Percentiles rank a stretch among this genome's conserved stretches.
Conservation (phyloP, 2,797 vertebrate species). For the Pseudochirops corinnae region DNA sequence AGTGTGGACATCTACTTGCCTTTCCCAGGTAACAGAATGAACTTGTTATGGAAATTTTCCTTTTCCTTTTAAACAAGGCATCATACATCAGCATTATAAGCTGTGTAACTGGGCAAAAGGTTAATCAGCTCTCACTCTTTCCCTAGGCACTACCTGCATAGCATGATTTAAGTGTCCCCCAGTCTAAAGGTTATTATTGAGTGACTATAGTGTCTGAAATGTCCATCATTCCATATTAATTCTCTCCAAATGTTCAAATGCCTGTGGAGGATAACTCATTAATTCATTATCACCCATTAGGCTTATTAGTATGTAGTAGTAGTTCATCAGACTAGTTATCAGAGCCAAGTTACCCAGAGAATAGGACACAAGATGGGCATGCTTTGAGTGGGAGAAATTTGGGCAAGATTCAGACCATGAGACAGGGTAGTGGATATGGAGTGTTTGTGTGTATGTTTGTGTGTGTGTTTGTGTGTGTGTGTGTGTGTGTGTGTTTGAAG, state of each 20-base stretch:
- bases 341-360: not conserved
- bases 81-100: not conserved
- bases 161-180: not conserved
- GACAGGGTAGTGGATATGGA: not conserved
- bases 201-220: not conserved
- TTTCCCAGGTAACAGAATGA: slow-evolving; percentile 11
- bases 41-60: not conserved
- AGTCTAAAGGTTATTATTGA: not conserved
- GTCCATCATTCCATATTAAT: not conserved
- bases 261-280: not conserved
- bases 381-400: not conserved
- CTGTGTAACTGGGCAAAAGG: slow-evolving; percentile 13
- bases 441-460: no score
- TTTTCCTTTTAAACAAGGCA: not conserved
- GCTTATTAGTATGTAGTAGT: not conserved
- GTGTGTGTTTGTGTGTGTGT: no score
- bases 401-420: not conserved
- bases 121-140: not conserved
- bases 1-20: not conserved
- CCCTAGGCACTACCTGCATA: not conserved
- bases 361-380: not conserved
- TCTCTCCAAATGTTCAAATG: slow-evolving; percentile 1
- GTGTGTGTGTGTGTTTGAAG: no score
- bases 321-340: not conserved
- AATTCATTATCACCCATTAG: not conserved